Base-by-base conservation (phyloP, 2,888 invertebrate species). In the Chrysomela aeneicollis region DNA sequence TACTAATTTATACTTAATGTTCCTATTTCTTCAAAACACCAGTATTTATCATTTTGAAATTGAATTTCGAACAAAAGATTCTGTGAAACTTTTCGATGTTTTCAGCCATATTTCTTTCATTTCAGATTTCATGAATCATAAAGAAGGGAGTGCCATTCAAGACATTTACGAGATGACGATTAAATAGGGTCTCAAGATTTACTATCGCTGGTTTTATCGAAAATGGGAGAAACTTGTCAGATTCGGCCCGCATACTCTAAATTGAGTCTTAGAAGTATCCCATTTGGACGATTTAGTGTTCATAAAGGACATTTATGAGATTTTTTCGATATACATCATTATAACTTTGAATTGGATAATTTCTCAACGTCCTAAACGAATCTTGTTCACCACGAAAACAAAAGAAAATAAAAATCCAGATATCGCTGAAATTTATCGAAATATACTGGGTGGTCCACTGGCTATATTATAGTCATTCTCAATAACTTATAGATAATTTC, bases 81-180 rank as follows among this genome's bases (percentile, higher is more conserved):
- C 52, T 35, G 21, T 22, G 17, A 59, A 57, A 60, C 59, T 63
- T 61, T 61, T 57, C 42, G 51, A 47, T 60, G 47, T 60, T 35
- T 42, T 60, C 58, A 12, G 17, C 51, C 42, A 59, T 58, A 63
- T 63, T 63, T 58, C 42, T 73, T 71, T 71, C 70, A 71, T 68
- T 71, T 71, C 61, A 59, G 68, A 68, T 70, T 70, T 71, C 67
- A 61, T 52, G 63, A 62, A 69, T 67, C 68, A 71, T 71, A 68
- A 68, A 72, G 69, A 69, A 67, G 68, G 66, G 66, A 68, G 73
- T 67, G 69, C 64, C 64, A 62, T 62, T 67, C 54, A 67, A 15
- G 73, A 73, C 71, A 60, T 76, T 76, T 75, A 76, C 76, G 76
- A 76, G 53, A 59, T 55, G 59, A 64, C 70, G 61, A 73, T 74